Conservation (phyloP, 92 coral and sea anemone species). For the Epizoanthus ramosus region DNA sequence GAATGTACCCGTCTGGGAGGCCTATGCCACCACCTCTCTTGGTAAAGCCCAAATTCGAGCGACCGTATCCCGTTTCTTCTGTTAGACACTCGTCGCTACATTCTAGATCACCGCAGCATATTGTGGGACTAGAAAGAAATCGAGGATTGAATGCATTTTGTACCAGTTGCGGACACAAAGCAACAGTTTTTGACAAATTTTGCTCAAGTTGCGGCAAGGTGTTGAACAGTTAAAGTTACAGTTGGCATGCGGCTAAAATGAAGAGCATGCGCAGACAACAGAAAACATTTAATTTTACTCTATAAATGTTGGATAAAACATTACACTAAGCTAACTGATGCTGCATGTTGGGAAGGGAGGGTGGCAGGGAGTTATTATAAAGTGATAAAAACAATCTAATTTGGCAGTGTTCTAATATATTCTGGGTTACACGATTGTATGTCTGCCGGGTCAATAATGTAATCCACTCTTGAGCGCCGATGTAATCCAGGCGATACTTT, state of each 20-base stretch:
- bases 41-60: conserved; percentile 74
- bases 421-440: neutral
- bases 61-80: conserved; percentile 48
- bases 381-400: neutral
- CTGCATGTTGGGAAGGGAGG: neutral
- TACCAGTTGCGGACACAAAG: conserved; percentile 89
- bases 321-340: neutral
- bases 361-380: neutral
- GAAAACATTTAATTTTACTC: neutral
- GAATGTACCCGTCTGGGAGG: conserved; percentile 67
- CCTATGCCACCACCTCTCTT: conserved; percentile 84
- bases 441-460: neutral
- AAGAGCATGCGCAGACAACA: neutral
- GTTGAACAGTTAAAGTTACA: conserved; percentile 25
- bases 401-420: neutral
- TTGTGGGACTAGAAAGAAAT: conserved; percentile 57
- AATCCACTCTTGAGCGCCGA: neutral
- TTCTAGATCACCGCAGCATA: conserved; percentile 46
- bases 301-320: neutral
- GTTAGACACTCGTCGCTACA: conserved; percentile 42
- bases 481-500: neutral
- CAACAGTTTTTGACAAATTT: conserved; percentile 80
- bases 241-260: neutral
- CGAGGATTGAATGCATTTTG: conserved; percentile 72
- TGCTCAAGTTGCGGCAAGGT: conserved; percentile 88